Conservation (phyloP, 2,113 vertebrate species). For the Pycnonotus jocosus region DNA sequence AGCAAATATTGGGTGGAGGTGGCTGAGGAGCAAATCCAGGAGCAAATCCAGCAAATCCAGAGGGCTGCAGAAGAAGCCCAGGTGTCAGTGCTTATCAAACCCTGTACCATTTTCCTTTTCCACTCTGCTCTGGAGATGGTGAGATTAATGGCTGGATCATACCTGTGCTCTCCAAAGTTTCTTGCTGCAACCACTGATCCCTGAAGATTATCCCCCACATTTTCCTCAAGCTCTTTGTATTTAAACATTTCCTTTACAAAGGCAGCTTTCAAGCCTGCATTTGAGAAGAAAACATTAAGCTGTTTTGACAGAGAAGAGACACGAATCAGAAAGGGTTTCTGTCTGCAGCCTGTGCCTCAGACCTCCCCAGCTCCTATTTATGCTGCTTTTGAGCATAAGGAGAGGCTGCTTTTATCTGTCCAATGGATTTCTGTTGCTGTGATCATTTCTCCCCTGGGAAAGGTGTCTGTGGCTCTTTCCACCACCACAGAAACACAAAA, state of each 20-base stretch:
- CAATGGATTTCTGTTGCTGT: constrained; percentile 2
- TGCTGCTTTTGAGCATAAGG: constrained; percentile 3
- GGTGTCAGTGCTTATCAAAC: background rate
- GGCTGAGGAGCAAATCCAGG: background rate
- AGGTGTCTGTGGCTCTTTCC: background rate
- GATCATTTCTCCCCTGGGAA: constrained; percentile 15
- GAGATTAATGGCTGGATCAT: background rate
- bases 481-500: background rate
- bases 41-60: background rate
- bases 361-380: constrained; percentile 25
- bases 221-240: background rate
- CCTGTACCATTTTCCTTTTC: background rate
- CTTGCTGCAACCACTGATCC: background rate
- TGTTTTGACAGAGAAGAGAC: constrained; percentile 22
- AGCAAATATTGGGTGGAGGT: fast-evolving
- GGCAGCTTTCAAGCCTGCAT: constrained; percentile 17
- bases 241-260: constrained; percentile 29
- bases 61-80: background rate
- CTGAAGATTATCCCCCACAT: constrained; percentile 26
- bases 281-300: constrained; percentile 9
- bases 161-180: background rate
- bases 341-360: background rate
- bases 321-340: background rate
- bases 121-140: background rate
- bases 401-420: constrained; percentile 30